Evolutionary conservation across 53 echinoderm and acorn worm species (phyloP), one percentile per base, ranked within the genome.

Genomic region (Stichopus horrens): DNA sequence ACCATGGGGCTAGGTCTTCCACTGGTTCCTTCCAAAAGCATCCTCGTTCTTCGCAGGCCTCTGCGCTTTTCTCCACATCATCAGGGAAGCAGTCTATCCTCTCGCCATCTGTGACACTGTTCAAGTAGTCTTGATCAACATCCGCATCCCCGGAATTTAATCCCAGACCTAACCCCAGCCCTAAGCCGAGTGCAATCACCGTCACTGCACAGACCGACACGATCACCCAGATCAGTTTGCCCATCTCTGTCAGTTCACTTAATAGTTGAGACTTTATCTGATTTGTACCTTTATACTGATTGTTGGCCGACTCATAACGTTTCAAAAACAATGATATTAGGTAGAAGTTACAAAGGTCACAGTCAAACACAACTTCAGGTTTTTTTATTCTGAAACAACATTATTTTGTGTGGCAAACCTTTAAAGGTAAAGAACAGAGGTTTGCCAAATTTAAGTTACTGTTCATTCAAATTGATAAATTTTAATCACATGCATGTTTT

Each of bases 1-100:
- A 95, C n/a, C 74, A 14, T 1, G 95, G 95, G 8, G 93, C 95
- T 9, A 76, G 83, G 74, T 83, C 78, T 9, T 88, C 88, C 5
- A 23, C 76, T n/a, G 79, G 86, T 5, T 54, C 22, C 77, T 90
- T 91, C 95, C 95, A 95, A 60, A 89, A 91, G 67, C 95, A 95
- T 4, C 95, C 95, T 16, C 95, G 60, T 11, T 71, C 88, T 71
- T 91, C 86, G 81, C 95, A 95, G 5, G 75, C 81, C 22, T 76
- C 88, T 55, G 88, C 52, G 9, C 77, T 86, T 5, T 66, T 88
- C 10, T 57, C 86, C 13, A 8, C 71, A 20, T 90, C 91, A 8
- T 93, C 91, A 0, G 93, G 93, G 73, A 85, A 90, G 66, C 95
- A 95, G 67, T 93, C 91, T 76, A 92, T 91, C 51, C 94, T 65